Percentiles rank a stretch among this genome's conserved stretches.
Evolutionary conservation across 2,888 invertebrate species (phyloP).

Genomic region (Drosophila gaucha): DNA sequence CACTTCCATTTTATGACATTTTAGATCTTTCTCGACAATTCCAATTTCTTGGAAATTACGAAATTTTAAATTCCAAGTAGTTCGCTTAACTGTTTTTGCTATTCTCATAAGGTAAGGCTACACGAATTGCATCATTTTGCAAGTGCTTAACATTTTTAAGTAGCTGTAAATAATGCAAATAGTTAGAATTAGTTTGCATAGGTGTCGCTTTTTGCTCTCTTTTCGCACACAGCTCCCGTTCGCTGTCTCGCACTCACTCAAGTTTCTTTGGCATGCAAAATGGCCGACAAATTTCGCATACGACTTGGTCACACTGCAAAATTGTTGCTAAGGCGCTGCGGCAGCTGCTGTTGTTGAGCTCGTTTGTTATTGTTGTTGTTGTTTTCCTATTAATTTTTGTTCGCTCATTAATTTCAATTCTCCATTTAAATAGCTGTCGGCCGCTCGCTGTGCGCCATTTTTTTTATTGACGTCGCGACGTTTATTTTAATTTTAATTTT

Average conservation of each 20-base stretch:
- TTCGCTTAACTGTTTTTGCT: background rate
- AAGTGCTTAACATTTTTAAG: constrained; percentile 1
- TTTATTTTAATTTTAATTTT: constrained; percentile 18
- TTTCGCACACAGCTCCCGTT: background rate
- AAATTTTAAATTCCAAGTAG: background rate
- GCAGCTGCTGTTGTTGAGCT: constrained; percentile 5
- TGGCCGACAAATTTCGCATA: constrained; percentile 36
- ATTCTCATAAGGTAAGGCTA: background rate
- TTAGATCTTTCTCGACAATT: background rate
- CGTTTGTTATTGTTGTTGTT: constrained; percentile 16
- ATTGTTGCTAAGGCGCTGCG: constrained; percentile 52
- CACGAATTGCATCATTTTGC: constrained; percentile 15
- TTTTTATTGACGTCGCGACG: constrained; percentile 38
- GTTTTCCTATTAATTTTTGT: constrained; percentile 23
- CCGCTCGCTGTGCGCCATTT: constrained; percentile 31
- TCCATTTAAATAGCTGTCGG: constrained; percentile 49
- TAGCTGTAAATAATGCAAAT: constrained; percentile 8
- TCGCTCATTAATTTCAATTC: constrained; percentile 59
- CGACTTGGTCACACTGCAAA: constrained; percentile 33
- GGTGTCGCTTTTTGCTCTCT: constrained; percentile 2
- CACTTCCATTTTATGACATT: too few species aligned
- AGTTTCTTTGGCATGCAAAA: constrained; percentile 35
- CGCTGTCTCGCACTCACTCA: background rate
- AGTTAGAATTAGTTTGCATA: constrained; percentile 20
- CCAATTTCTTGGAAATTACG: background rate